Evolutionary conservation across 2,888 invertebrate species (phyloP).

Genomic region (Caenorhabditis afra): DNA sequence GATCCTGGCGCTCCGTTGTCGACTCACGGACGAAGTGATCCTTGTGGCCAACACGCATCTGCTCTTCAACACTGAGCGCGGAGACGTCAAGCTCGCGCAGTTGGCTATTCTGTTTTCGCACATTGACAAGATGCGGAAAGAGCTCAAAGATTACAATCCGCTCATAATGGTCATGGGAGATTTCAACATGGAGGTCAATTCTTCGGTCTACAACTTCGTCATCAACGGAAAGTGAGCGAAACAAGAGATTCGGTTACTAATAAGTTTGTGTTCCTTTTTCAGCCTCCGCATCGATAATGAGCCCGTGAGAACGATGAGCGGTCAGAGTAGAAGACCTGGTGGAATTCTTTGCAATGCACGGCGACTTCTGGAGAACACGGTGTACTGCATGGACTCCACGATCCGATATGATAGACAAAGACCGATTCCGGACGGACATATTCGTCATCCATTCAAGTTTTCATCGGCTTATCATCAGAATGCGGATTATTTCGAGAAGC

Average conservation of each 20-base stretch:
- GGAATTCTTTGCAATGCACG: slow-evolving; percentile 5
- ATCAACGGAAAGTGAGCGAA: slow-evolving; percentile 80
- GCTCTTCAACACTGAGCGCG: slow-evolving; percentile 91
- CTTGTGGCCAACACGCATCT: slow-evolving; percentile 94
- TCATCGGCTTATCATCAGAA: slow-evolving; percentile 33
- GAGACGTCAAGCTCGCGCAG: slow-evolving; percentile 93
- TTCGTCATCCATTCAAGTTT: slow-evolving; percentile 51
- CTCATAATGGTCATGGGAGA: slow-evolving; percentile 94
- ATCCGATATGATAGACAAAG: background rate
- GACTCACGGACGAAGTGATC: slow-evolving; percentile 81
- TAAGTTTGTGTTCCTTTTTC: too few relatives aligned
- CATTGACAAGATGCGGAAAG: slow-evolving; percentile 84
- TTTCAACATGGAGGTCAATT: slow-evolving; percentile 89
- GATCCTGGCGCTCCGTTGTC: slow-evolving; percentile 63
- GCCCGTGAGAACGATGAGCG: slow-evolving; percentile 30
- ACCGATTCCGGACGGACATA: slow-evolving; percentile 15
- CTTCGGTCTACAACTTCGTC: slow-evolving; percentile 86
- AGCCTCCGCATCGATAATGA: slow-evolving; percentile 12
- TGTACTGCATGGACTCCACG: slow-evolving; percentile 1
- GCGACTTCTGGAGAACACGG: background rate
- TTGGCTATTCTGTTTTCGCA: slow-evolving; percentile 89
- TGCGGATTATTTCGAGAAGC: slow-evolving; percentile 21
- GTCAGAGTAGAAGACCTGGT: slow-evolving; percentile 18
- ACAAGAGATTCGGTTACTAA: background rate
- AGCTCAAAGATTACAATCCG: slow-evolving; percentile 15